Percentiles rank a stretch among this genome's conserved stretches.
phyloP scores from a whole-genome alignment of 2,797 vertebrate genomes.

The Lindbergichthys nudifrons region DNA sequence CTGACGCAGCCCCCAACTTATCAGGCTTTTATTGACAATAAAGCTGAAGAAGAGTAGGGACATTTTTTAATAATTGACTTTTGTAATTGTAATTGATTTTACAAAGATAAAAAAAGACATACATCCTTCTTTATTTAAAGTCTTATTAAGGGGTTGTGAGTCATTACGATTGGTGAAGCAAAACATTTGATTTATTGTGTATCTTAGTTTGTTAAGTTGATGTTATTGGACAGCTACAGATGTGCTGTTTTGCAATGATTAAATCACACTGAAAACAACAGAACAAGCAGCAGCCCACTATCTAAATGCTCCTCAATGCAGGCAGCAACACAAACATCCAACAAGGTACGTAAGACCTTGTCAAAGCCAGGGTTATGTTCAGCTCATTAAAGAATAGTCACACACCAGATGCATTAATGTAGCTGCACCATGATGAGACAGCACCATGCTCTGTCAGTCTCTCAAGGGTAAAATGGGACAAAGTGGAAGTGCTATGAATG shows the following conservation, averaged over 20 bases:
- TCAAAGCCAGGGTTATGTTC: constrained; percentile 37
- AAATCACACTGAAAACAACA: constrained; percentile 44
- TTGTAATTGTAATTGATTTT: too few relatives aligned
- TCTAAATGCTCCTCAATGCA: constrained; percentile 15
- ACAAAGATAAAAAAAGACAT: background rate
- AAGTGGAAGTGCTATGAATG: constrained; percentile 1
- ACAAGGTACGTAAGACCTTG: constrained; percentile 13
- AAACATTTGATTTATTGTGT: constrained; percentile 16
- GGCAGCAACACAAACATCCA: constrained; percentile 38
- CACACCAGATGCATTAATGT: constrained; percentile 47
- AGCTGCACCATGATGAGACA: constrained; percentile 49
- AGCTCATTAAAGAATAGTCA: constrained; percentile 35
- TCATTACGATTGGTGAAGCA: constrained; percentile 11
- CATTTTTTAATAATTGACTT: background rate
- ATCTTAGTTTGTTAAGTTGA: constrained; percentile 13
- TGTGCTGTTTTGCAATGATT: constrained; percentile 12
- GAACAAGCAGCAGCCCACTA: constrained; percentile 18
- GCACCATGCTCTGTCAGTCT: constrained; percentile 44
- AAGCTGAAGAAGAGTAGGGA: background rate
- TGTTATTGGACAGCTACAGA: constrained; percentile 22
- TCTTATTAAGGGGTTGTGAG: background rate
- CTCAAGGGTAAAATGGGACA: background rate
- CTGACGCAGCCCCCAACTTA: constrained; percentile 14
- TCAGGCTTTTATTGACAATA: constrained; percentile 13
- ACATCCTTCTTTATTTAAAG: background rate